These are phyloP conservation scores for Apis dorsata DNA, from an alignment of 1,140 invertebrate genomes.

Conservation along the genomic window DNA sequence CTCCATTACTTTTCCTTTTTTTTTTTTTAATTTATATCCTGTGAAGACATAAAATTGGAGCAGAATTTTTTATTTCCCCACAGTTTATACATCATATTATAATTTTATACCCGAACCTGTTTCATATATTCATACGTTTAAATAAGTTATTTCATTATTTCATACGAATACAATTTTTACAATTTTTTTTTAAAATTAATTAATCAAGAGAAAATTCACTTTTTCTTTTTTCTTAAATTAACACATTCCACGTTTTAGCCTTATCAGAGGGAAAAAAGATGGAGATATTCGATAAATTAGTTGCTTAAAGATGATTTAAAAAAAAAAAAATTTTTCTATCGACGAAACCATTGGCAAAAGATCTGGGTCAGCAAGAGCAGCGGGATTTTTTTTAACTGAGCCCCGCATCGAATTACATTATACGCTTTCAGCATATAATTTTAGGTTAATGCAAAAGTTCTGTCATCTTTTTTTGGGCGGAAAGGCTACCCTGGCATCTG, in stretches of 20 bases:
- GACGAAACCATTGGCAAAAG: not conserved
- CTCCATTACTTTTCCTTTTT: not conserved
- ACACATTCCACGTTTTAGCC: not conserved
- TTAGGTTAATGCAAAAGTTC: slow-evolving; percentile 46
- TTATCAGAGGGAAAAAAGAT: not conserved
- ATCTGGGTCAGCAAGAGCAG: slow-evolving; percentile 2
- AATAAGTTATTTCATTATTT: too few relatives aligned
- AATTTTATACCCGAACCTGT: not conserved
- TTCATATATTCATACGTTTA: not conserved
- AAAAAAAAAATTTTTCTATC: not conserved
- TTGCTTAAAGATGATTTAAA: not conserved
- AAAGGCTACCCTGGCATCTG: slow-evolving; percentile 2
- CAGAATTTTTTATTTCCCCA: not conserved
- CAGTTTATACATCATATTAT: not conserved
- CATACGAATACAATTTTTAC: not conserved
- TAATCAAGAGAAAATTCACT: not conserved
- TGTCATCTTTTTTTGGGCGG: slow-evolving; percentile 35
- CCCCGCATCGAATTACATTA: slow-evolving; percentile 30
- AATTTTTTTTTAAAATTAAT: not conserved
- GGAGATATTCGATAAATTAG: not conserved
- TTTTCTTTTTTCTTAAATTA: not conserved
- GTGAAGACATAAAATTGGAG: not conserved
- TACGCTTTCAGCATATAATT: slow-evolving; percentile 40
- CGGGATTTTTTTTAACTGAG: slow-evolving; percentile 7
- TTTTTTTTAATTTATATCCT: not conserved